These are phyloP conservation scores for Steatornis caripensis DNA, from an alignment of 2,113 vertebrate species.

Conservation along the genomic window DNA sequence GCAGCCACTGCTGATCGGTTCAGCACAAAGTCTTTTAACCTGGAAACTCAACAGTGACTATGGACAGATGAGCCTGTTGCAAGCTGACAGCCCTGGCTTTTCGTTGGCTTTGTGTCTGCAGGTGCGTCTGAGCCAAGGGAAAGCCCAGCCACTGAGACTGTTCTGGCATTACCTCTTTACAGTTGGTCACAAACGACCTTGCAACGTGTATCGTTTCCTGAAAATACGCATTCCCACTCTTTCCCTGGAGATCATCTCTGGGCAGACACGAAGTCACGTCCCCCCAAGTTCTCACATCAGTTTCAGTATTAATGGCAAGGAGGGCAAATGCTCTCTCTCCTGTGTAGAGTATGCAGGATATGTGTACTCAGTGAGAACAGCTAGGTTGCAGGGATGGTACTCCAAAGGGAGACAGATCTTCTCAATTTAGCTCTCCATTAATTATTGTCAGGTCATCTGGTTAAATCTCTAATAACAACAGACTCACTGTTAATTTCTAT, in stretches of 20 bases:
- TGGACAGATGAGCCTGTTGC: background rate
- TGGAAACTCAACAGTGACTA: background rate
- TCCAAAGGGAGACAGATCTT: background rate
- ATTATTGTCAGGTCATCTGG: slow-evolving; percentile 2
- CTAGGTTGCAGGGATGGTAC: background rate
- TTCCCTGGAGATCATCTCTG: background rate
- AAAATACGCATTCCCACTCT: background rate
- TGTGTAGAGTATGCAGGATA: background rate
- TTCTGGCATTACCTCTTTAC: background rate
- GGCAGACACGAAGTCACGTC: background rate
- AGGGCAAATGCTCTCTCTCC: background rate
- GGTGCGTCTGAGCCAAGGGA: slow-evolving; percentile 2
- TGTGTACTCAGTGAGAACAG: rapidly evolving
- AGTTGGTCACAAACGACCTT: background rate
- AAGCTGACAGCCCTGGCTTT: background rate
- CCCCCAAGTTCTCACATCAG: background rate
- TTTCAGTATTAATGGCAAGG: background rate
- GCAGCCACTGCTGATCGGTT: background rate
- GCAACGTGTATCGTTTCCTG: background rate
- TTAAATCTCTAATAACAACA: background rate
- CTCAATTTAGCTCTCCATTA: background rate
- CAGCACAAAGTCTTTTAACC: background rate
- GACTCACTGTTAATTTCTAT: slow-evolving; percentile 8
- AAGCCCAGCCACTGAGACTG: background rate
- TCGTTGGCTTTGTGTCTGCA: background rate